phyloP scores from a whole-genome alignment of 2,797 vertebrate genomes.

The Myripristis jacobus region DNA sequence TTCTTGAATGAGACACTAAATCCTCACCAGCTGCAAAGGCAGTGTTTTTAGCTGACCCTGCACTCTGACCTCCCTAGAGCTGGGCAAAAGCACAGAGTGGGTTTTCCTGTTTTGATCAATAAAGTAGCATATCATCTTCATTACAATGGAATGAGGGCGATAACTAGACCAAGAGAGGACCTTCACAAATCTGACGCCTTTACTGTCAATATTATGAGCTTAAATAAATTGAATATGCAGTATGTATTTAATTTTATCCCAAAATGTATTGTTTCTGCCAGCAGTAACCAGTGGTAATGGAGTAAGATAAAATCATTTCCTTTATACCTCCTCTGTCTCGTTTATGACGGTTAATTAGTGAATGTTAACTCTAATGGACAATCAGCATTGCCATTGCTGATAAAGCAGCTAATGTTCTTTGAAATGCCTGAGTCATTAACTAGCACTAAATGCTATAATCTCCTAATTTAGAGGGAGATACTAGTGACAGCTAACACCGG shows the following conservation, averaged over 20 bases:
- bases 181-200: too few species aligned
- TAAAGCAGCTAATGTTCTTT: constrained; percentile 47
- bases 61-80: too few species aligned
- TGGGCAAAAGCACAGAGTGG: too few species aligned
- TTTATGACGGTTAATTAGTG: constrained; percentile 22
- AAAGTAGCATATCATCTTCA: too few species aligned
- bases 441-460: constrained; percentile 40
- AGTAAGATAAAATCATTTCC: constrained; percentile 3
- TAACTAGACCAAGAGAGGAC: too few species aligned
- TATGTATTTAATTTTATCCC: not conserved
- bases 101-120: too few species aligned
- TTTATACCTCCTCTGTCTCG: not conserved
- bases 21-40: too few species aligned
- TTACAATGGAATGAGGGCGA: too few species aligned
- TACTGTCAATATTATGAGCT: too few species aligned
- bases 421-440: constrained; percentile 49
- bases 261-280: not conserved
- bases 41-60: too few species aligned
- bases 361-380: constrained; percentile 16
- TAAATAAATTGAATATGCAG: too few species aligned
- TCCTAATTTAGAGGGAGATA: constrained; percentile 39
- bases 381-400: constrained; percentile 46
- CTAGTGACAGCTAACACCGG: constrained; percentile 11
- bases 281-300: not conserved
- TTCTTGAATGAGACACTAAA: not conserved